These are phyloP conservation scores for Pristionchus exspectatus DNA, from an alignment of 2,888 invertebrate species.

Conservation along the genomic window DNA sequence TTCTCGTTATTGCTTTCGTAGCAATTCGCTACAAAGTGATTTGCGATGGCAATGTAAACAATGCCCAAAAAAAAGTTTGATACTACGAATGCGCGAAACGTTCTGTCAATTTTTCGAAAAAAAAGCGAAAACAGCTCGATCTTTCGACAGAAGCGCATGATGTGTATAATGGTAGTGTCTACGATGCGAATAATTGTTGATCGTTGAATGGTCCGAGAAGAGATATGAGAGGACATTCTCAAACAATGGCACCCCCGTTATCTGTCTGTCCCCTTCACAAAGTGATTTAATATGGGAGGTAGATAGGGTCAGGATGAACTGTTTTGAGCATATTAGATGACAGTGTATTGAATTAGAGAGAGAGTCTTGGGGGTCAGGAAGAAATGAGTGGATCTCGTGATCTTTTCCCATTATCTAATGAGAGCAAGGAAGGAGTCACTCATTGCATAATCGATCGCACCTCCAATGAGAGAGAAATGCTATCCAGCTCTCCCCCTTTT, in stretches of 20 bases:
- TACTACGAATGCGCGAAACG: too few relatives aligned
- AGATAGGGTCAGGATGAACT: too few relatives aligned
- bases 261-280: not conserved
- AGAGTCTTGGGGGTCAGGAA: not conserved
- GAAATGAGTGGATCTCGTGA: conserved; percentile 22
- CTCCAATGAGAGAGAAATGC: not conserved
- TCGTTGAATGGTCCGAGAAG: not conserved
- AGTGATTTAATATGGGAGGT: too few relatives aligned
- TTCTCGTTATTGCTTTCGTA: not conserved
- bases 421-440: not conserved
- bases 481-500: not conserved
- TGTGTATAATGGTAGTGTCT: conserved; percentile 7
- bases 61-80: too few relatives aligned
- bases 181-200: not conserved
- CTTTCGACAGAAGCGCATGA: not conserved
- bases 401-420: not conserved
- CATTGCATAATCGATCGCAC: conserved; percentile 46
- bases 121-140: not conserved
- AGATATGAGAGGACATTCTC: not conserved
- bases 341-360: not conserved
- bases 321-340: not conserved
- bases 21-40: not conserved
- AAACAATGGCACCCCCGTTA: not conserved
- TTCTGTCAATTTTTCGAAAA: not conserved
- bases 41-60: not conserved